Percentiles rank a stretch among this genome's conserved stretches.
Evolutionary conservation across 2,113 vertebrate genomes (phyloP).

Genomic region (Phyllostomus discolor): DNA sequence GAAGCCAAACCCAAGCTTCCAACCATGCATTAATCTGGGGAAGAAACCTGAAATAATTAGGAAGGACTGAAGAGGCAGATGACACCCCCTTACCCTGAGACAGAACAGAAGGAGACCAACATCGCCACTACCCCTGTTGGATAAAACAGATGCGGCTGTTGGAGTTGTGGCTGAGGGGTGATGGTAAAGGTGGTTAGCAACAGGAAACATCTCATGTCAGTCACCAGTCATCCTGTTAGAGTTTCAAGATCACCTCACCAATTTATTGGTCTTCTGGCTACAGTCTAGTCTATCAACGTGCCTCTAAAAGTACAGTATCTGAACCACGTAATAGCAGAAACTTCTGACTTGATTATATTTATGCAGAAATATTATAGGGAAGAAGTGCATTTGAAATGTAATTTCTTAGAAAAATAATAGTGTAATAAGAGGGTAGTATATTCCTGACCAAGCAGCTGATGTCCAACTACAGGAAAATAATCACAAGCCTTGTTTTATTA

Average conservation of each 20-base stretch:
- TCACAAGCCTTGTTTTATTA: constrained; percentile 5
- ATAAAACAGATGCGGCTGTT: not conserved
- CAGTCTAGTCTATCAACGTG: not conserved
- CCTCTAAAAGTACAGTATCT: not conserved
- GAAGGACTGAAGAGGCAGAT: not conserved
- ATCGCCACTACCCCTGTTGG: not conserved
- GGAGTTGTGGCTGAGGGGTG: not conserved
- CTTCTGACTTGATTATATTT: not conserved
- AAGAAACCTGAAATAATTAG: not conserved
- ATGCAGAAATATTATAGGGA: not conserved
- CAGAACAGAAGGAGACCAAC: not conserved
- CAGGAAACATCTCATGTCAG: not conserved
- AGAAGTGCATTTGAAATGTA: not conserved
- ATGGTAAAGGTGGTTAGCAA: not conserved
- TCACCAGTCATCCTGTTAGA: not conserved
- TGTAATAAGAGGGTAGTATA: not conserved
- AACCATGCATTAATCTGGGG: not conserved
- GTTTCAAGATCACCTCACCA: not conserved
- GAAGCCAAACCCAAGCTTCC: not conserved
- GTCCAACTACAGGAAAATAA: constrained; percentile 21
- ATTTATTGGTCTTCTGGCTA: not conserved
- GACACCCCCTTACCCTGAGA: not conserved
- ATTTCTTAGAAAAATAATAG: not conserved
- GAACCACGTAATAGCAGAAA: not conserved
- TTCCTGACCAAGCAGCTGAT: not conserved